Evolutionary conservation across 2,797 vertebrate species (phyloP), one percentile per base, ranked within the genome.

Genomic region (Epinephelus malabaricus): DNA sequence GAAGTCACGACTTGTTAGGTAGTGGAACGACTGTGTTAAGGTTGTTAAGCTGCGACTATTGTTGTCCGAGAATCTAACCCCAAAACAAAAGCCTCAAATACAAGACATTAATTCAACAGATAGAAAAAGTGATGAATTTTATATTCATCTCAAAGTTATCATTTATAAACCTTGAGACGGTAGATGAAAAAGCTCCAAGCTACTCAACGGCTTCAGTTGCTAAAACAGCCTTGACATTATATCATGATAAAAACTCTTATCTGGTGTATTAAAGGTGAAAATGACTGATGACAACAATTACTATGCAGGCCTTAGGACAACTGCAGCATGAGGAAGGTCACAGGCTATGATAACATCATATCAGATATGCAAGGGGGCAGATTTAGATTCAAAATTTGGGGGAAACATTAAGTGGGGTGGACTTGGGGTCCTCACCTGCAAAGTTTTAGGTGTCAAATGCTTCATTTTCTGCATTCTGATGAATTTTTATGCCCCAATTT

Each of bases 261-360:
- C 27, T 78, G 61, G n/a, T 46, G 19, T 10, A 53, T 47, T 72
- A 67, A 73, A 73, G 25, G 38, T 81, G 45, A 86, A 78, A 82
- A 80, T 67, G 73, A 83, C 65, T 70, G 63, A 86, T 89, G 79
- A 66, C 50, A 79, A 77, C 63, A 79, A 68, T 79, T 71, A 69
- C 43, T 15, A 69, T 66, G 54, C 54, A 60, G 4, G 51, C 73
- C 82, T 84, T 6, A 69, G 43, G 54, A 73, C 10, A 49, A 63
- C 34, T 61, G 60, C 70, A 77, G 64, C 1, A 0, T 49, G 45
- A 76, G 19, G 58, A 76, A 78, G 75, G 66, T 79, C 17, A 5
- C 5, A 38, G 21, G 25, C 19, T 71, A 60, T 63, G 18, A 73
- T 73, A 58, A 47, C 3, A 47, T 55, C 54, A 60, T 11, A 46